Conservation (phyloP, 2,888 invertebrate genomes). For the Caenorhabditis angaria region DNA sequence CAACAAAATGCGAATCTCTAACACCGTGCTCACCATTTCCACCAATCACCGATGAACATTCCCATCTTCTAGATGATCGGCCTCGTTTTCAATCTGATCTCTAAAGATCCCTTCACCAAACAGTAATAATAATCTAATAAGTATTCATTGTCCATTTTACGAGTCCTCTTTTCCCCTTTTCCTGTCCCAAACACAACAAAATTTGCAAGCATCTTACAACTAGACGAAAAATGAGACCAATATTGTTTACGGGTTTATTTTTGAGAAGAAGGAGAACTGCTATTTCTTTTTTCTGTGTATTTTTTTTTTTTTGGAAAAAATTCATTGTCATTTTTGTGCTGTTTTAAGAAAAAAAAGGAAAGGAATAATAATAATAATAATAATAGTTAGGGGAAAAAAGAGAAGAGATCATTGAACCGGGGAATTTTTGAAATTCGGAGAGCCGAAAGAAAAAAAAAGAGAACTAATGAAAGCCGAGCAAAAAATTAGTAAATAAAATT, state of each 20-base stretch:
- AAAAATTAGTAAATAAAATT: not conserved
- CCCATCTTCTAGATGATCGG: conserved; percentile 17
- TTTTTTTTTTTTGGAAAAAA: not conserved
- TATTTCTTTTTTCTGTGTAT: not conserved
- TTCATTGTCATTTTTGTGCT: not conserved
- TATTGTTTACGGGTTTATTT: conserved; percentile 4
- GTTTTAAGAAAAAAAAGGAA: not conserved
- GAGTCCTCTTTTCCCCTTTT: not conserved
- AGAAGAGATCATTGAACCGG: not conserved
- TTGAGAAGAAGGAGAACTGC: too few relatives aligned
- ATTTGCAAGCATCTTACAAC: not conserved
- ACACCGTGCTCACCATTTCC: conserved; percentile 41
- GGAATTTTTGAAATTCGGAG: too few relatives aligned
- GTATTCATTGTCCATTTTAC: not conserved
- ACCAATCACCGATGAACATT: conserved; percentile 41
- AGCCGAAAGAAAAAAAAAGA: not conserved
- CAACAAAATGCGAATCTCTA: conserved; percentile 35
- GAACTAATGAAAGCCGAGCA: not conserved
- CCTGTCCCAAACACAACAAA: not conserved
- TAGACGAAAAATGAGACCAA: not conserved
- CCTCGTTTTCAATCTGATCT: not conserved
- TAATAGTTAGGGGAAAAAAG: not conserved
- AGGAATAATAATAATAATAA: not conserved
- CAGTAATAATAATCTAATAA: not conserved
- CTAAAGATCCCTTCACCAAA: too few relatives aligned